A percentile compares a stretch with the other conserved stretches of the same genome.
phyloP scores from a whole-genome alignment of 2,888 invertebrate species.

The Lordiphosa andalusiaca region DNA sequence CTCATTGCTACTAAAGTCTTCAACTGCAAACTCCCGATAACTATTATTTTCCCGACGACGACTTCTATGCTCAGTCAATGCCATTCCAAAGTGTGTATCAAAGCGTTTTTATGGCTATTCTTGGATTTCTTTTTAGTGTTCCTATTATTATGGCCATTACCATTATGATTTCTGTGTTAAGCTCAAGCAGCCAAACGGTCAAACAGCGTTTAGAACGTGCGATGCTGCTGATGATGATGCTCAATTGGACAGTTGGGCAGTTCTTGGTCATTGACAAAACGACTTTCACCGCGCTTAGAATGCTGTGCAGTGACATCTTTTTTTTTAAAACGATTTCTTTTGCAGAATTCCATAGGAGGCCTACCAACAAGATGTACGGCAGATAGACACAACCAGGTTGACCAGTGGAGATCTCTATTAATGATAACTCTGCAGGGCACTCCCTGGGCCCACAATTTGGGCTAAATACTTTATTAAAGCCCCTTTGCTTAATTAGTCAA shows the following conservation, averaged over 20 bases:
- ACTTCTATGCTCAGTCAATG: conserved; percentile 35
- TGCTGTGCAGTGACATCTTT: conserved; percentile 53
- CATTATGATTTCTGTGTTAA: conserved; percentile 69
- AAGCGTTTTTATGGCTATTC: conserved; percentile 31
- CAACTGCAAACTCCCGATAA: no score
- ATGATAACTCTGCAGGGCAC: conserved; percentile 17
- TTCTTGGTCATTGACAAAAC: conserved; percentile 71
- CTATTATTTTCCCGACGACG: conserved; percentile 10
- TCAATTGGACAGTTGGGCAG: conserved; percentile 37
- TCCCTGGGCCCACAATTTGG: conserved; percentile 28
- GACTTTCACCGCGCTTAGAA: conserved; percentile 68
- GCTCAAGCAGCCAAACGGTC: conserved; percentile 52
- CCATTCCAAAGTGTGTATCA: conserved; percentile 18
- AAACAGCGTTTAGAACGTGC: conserved; percentile 58
- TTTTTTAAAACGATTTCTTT: conserved; percentile 31
- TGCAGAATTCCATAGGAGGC: conserved; percentile 25
- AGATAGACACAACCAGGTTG: conserved; percentile 18
- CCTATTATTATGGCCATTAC: conserved; percentile 53
- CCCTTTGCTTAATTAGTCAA: conserved; percentile 40
- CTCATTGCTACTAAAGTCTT: no score
- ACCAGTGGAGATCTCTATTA: conserved; percentile 26
- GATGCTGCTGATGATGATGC: conserved; percentile 16
- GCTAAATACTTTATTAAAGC: conserved; percentile 26
- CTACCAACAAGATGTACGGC: conserved; percentile 31
- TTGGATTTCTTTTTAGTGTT: conserved; percentile 47